Conservation (phyloP, 2,113 vertebrate species). For the Protobothrops mucrosquamatus region DNA sequence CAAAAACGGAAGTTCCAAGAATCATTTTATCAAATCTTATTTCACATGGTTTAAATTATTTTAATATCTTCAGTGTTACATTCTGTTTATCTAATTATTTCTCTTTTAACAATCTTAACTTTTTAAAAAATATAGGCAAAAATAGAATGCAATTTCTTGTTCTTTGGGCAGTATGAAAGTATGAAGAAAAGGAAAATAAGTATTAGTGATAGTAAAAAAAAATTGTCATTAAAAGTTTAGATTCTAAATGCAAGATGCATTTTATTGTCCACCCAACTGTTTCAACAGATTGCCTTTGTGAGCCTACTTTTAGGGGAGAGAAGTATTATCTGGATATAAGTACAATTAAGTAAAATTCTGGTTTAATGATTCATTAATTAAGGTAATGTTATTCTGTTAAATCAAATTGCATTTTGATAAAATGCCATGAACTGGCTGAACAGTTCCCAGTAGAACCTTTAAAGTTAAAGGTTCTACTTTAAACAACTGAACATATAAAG, state of each 20-base stretch:
- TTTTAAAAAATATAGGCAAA: constrained; percentile 40
- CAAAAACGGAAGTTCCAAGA: not conserved
- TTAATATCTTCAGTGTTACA: not conserved
- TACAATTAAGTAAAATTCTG: constrained; percentile 48
- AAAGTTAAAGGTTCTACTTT: constrained; percentile 22
- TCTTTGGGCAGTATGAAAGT: constrained; percentile 55
- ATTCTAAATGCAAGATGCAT: constrained; percentile 58
- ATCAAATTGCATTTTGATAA: constrained; percentile 50
- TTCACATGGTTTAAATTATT: not conserved
- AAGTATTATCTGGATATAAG: constrained; percentile 51
- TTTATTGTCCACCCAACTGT: constrained; percentile 64
- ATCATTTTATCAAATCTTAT: not conserved
- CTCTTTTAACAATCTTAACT: constrained; percentile 48
- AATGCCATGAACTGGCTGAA: constrained; percentile 57
- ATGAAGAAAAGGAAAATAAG: constrained; percentile 57
- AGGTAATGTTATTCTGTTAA: constrained; percentile 58
- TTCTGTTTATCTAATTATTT: constrained; percentile 47
- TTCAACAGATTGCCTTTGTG: constrained; percentile 62
- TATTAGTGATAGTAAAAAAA: constrained; percentile 47
- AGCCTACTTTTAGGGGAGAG: constrained; percentile 43
- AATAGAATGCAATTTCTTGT: constrained; percentile 46
- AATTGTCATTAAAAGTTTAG: constrained; percentile 57
- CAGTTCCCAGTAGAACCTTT: constrained; percentile 33
- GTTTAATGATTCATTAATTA: constrained; percentile 70
- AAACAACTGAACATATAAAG: constrained; percentile 41